These are phyloP conservation scores for Dasyornis broadbenti DNA, from an alignment of 2,113 vertebrate genomes.

Conservation along the genomic window DNA sequence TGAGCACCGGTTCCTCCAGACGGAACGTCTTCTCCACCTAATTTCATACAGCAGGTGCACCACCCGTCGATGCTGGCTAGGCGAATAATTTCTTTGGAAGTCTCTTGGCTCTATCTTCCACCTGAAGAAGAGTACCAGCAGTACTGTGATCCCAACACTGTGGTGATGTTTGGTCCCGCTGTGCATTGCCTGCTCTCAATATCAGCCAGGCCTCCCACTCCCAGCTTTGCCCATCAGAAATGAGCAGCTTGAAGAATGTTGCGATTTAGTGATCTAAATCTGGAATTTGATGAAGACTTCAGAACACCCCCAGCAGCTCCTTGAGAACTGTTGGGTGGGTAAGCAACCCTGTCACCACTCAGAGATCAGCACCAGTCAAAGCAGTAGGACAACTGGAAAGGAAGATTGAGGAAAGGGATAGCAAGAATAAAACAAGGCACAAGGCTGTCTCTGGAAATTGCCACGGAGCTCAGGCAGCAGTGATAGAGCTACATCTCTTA, in stretches of 20 bases:
- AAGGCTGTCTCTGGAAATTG: neutral
- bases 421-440: neutral
- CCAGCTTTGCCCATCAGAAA: neutral
- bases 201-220: neutral
- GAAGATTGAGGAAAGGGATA: neutral
- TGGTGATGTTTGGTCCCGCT: neutral
- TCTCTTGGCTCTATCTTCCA: constrained; percentile 45
- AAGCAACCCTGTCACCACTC: neutral
- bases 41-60: constrained; percentile 64
- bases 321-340: neutral
- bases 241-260: neutral
- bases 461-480: neutral
- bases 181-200: neutral
- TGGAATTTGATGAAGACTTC: neutral
- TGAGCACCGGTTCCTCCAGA: constrained; percentile 26
- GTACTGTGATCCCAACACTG: neutral
- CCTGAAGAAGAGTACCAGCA: constrained; percentile 18
- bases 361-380: neutral
- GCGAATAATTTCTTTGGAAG: constrained; percentile 31
- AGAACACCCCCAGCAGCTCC: neutral
- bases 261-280: neutral
- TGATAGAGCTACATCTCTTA: neutral
- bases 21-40: neutral
- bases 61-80: neutral
- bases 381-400: neutral